Conservation (phyloP, 2,113 vertebrate genomes). For the Aphyosemion australe region DNA sequence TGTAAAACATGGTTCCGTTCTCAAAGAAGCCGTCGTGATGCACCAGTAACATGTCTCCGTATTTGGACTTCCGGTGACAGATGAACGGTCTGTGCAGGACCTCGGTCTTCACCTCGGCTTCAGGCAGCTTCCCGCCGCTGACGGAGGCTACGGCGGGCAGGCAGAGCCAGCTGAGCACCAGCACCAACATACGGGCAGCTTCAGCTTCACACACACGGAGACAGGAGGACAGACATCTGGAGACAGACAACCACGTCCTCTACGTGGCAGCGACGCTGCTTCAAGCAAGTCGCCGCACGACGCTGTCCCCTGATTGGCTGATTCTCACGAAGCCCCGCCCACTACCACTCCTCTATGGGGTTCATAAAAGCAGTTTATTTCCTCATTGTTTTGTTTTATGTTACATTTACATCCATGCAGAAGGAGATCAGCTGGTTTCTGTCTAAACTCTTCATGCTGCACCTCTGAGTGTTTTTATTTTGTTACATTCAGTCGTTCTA, state of each 20-base stretch:
- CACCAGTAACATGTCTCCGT: constrained; percentile 87
- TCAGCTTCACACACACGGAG: background rate
- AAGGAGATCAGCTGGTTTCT: constrained; percentile 20
- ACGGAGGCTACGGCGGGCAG: constrained; percentile 57
- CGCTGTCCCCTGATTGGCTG: constrained; percentile 53
- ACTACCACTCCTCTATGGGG: background rate
- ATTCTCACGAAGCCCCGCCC: constrained; percentile 30
- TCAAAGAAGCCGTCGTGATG: constrained; percentile 87
- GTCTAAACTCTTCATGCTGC: constrained; percentile 47
- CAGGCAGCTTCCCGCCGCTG: constrained; percentile 82
- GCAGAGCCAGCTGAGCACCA: constrained; percentile 61
- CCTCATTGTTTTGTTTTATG: constrained; percentile 45
- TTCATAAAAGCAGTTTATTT: background rate
- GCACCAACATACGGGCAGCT: constrained; percentile 64
- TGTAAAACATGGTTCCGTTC: constrained; percentile 87
- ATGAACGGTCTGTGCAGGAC: constrained; percentile 88
- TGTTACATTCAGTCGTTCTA: constrained; percentile 30
- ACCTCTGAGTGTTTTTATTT: constrained; percentile 6
- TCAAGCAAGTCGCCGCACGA: constrained; percentile 25
- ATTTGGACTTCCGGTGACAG: constrained; percentile 87
- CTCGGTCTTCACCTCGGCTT: constrained; percentile 86
- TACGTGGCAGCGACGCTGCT: constrained; percentile 70
- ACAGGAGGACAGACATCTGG: background rate
- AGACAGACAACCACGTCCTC: background rate
- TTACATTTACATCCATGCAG: constrained; percentile 53